Evolutionary conservation across 2,888 invertebrate species (phyloP), one percentile per base, ranked within the genome.

Genomic region (Osmoderma eremita): DNA sequence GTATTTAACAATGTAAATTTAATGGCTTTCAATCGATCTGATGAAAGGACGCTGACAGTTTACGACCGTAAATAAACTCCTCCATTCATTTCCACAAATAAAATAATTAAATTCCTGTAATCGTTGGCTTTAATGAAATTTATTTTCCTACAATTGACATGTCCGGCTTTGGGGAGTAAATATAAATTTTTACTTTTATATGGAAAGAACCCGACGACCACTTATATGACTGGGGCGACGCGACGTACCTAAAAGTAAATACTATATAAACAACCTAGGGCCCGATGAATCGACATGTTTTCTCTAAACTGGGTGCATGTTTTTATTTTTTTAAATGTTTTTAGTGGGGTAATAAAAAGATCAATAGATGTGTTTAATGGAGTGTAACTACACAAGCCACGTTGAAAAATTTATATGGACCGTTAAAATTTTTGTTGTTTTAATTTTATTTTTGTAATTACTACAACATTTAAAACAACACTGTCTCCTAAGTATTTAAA

Each of bases 61-160:
- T 68, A 68, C 67, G 58, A 61, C 64, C 67, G 67, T 68, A 65
- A 65, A 68, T 68, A 68, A 68, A 68, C 65, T 56, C 61, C 51
- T 45, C 51, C 63, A 49, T 56, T 56, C 64, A 58, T 58, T 64
- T 65, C 51, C 64, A 64, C 48, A 68, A 68, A 68, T 63, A 64
- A 68, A 68, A 68, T 68, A 64, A 68, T 68, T 68, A 68, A 68
- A 68, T 68, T 68, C 58, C 63, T 50, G 65, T 45, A 65, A 65
- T 48, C 54, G 54, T 58, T 41, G 49, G 65, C 48, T 58, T 65
- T 49, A 65, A 65, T 65, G 56, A 65, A 64, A 65, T 65, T 56
- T 56, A 65, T 65, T 65, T 54, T 58, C 58, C 15, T 58, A 42
- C 42, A 58, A 15, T 45, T 42, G 17, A 15, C 45, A 24, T 42